phyloP scores from a whole-genome alignment of 2,113 vertebrate species.

The Xenopus borealis region DNA sequence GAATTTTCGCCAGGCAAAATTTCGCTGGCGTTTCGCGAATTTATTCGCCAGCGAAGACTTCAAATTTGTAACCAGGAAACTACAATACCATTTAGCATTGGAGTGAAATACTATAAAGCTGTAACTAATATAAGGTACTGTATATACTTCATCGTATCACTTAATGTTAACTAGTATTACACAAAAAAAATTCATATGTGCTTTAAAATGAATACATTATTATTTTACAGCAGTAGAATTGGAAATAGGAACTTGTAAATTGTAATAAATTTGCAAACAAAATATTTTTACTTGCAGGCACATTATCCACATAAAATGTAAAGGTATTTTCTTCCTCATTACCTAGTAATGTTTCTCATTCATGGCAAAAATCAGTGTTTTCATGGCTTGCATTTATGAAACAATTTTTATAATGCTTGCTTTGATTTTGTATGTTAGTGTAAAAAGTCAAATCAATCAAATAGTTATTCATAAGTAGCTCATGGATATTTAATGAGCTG shows the following conservation, averaged over 20 bases:
- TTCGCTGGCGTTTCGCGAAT: no score
- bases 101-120: no score
- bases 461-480: background rate
- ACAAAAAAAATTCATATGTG: no score
- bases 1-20: no score
- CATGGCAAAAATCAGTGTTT: conserved; percentile 18
- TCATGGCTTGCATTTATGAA: conserved; percentile 14
- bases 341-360: conserved; percentile 12
- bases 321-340: conserved; percentile 8
- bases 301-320: conserved; percentile 11
- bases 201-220: background rate
- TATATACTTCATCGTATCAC: no score
- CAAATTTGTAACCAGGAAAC: no score
- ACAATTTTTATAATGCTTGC: background rate
- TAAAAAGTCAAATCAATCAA: conserved; percentile 13
- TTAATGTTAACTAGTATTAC: no score
- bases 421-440: background rate
- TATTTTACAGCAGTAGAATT: background rate
- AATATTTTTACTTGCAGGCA: conserved; percentile 4
- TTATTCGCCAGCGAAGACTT: no score
- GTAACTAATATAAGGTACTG: no score
- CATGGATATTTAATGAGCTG: no score
- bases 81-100: no score
- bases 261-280: conserved; percentile 26
- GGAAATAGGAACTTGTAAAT: conserved; percentile 11